Conservation (phyloP, 1,140 invertebrate genomes). For the Hermatobates lingyangjiaoensis region DNA sequence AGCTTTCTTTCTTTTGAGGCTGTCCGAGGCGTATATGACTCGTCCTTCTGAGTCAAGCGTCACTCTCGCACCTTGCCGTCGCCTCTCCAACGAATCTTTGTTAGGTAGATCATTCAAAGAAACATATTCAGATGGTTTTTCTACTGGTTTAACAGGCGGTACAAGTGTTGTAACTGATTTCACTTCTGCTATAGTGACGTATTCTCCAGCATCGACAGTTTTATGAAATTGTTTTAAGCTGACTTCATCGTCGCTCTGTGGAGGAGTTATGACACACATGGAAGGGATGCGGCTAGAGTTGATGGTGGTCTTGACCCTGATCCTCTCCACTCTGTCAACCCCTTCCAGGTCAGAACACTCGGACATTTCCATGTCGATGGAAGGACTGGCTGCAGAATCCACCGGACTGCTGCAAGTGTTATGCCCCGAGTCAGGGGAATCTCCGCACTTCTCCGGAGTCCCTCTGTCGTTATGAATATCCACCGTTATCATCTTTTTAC, state of each 20-base stretch:
- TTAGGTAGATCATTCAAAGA: conserved; percentile 48
- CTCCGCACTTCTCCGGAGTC: conserved; percentile 18
- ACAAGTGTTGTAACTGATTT: conserved; percentile 36
- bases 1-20: conserved; percentile 57
- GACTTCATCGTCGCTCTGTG: conserved; percentile 65
- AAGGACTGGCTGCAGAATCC: conserved; percentile 47
- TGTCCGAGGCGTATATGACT: conserved; percentile 77
- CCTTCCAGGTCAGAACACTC: conserved; percentile 68
- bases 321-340: conserved; percentile 61
- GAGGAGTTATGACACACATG: conserved; percentile 79
- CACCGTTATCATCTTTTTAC: conserved; percentile 16
- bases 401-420: conserved; percentile 63
- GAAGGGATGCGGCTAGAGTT: conserved; percentile 73
- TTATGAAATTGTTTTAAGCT: conserved; percentile 15
- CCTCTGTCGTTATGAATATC: conserved; percentile 16
- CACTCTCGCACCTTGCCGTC: conserved; percentile 51
- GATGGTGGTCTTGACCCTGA: conserved; percentile 67
- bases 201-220: conserved; percentile 43
- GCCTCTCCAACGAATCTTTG: conserved; percentile 20
- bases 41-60: conserved; percentile 72
- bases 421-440: conserved; percentile 49
- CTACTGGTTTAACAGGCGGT: conserved; percentile 28
- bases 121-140: conserved; percentile 40
- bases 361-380: conserved; percentile 49
- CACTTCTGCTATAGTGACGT: conserved; percentile 67